Evolutionary conservation across 2,113 vertebrate genomes (phyloP).

Genomic region (Cyprinodon brontotheroides): DNA sequence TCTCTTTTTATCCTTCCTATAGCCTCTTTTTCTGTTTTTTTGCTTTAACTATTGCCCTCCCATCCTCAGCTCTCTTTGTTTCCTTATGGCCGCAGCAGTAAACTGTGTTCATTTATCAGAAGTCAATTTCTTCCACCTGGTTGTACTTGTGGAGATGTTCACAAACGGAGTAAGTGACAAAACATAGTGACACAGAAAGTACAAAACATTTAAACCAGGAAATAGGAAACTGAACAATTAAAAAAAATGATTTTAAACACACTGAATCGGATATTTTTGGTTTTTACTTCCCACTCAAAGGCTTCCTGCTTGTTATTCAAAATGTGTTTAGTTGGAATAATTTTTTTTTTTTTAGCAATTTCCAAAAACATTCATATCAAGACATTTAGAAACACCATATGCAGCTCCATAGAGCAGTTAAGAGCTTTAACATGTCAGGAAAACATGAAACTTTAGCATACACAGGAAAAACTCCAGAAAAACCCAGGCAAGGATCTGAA

Average conservation of each 20-base stretch:
- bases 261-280: not conserved
- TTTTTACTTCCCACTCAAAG: not conserved
- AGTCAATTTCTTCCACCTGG: too few relatives aligned
- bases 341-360: too few relatives aligned
- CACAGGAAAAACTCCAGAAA: not conserved
- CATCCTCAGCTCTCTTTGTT: slow-evolving; percentile 26
- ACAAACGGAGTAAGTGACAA: slow-evolving; percentile 31
- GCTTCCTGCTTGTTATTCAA: not conserved
- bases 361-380: not conserved
- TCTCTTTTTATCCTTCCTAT: slow-evolving; percentile 40
- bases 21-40: slow-evolving; percentile 38
- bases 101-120: too few relatives aligned
- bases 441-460: not conserved
- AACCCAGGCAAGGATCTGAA: not conserved
- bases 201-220: slow-evolving; percentile 4
- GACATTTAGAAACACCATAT: not conserved
- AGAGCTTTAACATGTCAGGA: not conserved
- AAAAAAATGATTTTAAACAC: not conserved
- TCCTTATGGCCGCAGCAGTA: slow-evolving; percentile 46
- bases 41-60: slow-evolving; percentile 11
- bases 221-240: not conserved
- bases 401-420: not conserved
- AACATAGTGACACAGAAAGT: not conserved
- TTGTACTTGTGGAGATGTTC: slow-evolving; percentile 52
- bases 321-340: not conserved